Evolutionary conservation across 2,888 invertebrate genomes (phyloP).

Genomic region (Drosophila silvestris): DNA sequence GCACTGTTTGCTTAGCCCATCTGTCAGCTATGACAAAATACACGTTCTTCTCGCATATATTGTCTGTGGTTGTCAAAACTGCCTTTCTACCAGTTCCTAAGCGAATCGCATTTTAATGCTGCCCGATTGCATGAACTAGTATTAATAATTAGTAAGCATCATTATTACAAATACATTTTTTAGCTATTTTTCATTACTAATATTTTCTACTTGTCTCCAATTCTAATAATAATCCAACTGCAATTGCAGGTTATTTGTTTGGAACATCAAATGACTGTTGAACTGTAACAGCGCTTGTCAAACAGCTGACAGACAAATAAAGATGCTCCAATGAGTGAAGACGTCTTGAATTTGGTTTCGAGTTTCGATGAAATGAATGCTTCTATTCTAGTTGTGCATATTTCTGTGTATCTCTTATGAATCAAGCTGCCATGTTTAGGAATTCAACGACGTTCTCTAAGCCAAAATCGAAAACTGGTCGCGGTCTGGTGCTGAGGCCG

Average conservation of each 20-base stretch:
- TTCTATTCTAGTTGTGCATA: conserved; percentile 36
- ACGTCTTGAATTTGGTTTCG: conserved; percentile 2
- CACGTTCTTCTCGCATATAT: conserved; percentile 27
- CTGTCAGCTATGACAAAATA: conserved; percentile 37
- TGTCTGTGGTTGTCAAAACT: conserved; percentile 28
- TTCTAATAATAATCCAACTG: conserved; percentile 11
- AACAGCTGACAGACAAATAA: conserved; percentile 33
- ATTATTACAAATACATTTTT: background rate
- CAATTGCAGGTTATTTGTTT: background rate
- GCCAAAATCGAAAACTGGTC: conserved; percentile 43
- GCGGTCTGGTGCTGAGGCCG: conserved; percentile 13
- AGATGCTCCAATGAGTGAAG: conserved; percentile 25
- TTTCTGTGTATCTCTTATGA: conserved; percentile 43
- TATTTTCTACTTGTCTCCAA: background rate
- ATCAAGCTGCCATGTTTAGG: conserved; percentile 69
- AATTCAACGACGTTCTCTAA: conserved; percentile 55
- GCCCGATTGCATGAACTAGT: conserved; percentile 15
- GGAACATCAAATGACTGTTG: conserved; percentile 22
- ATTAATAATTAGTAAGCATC: background rate
- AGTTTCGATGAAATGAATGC: conserved; percentile 14
- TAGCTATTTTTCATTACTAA: background rate
- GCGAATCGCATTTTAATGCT: conserved; percentile 2
- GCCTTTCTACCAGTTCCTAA: background rate
- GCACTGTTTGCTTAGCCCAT: conserved; percentile 41
- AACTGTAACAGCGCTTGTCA: conserved; percentile 35